phyloP scores from a whole-genome alignment of 1,140 invertebrate genomes.

The Cydia pomonella region DNA sequence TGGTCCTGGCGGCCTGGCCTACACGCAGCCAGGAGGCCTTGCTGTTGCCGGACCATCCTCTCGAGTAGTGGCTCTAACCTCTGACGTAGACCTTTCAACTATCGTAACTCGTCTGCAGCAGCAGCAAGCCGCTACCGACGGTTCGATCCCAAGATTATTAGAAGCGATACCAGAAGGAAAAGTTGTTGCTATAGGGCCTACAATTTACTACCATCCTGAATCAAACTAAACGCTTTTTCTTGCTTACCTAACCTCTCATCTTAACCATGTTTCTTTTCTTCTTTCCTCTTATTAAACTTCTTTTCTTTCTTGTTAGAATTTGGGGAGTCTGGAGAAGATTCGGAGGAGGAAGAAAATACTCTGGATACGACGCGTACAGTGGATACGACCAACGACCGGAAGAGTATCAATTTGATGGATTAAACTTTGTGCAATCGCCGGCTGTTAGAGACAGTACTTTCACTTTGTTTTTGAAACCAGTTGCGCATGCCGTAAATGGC shows the following conservation, averaged over 20 bases:
- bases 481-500: constrained; percentile 83
- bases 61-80: constrained; percentile 83
- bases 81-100: constrained; percentile 78
- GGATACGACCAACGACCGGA: constrained; percentile 38
- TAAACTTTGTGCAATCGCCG: constrained; percentile 58
- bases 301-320: constrained; percentile 65
- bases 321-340: constrained; percentile 34
- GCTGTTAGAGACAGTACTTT: constrained; percentile 53
- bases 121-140: constrained; percentile 56
- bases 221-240: constrained; percentile 48
- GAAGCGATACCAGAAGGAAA: constrained; percentile 80
- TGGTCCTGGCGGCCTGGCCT: constrained; percentile 86
- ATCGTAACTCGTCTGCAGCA: constrained; percentile 57
- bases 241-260: constrained; percentile 41
- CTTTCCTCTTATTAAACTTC: constrained; percentile 48
- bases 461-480: constrained; percentile 82
- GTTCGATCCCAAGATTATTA: constrained; percentile 59
- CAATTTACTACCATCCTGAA: constrained; percentile 84
- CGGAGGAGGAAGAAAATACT: constrained; percentile 34
- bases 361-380: constrained; percentile 34
- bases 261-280: constrained; percentile 40
- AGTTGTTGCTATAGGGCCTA: constrained; percentile 85
- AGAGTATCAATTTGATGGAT: constrained; percentile 63
- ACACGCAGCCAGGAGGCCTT: constrained; percentile 85
- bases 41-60: constrained; percentile 86